Base-by-base conservation (phyloP, 2,888 invertebrate species). In the Ligdia adustata region DNA sequence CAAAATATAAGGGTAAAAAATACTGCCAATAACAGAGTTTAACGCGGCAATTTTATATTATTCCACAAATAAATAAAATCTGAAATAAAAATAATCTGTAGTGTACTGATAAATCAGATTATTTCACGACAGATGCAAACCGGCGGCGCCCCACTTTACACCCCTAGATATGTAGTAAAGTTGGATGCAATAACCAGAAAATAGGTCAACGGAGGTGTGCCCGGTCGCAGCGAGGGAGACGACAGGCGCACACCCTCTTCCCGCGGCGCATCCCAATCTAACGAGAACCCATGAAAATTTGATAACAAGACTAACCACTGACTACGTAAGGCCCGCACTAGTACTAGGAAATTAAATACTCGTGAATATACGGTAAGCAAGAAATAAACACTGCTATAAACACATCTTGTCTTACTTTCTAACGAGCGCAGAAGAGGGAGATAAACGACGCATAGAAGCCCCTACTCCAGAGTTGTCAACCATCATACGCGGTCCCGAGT, bases 141-240 rank as follows among this genome's bases (percentile, higher is more conserved):
- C 79, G 75, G 71, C 75, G 77, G 74, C 73, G 79, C 69, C 82
- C 87, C 75, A 83, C 64, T 80, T 85, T 76, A 72, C 78, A 81
- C 75, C 82, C 82, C 66, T 70, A 82, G 80, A 82, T 82, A 85
- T 85, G 87, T 88, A 88, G 80, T 79, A 81, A 84, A 78, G 75
- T 80, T 75, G 79, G 74, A 89, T 88, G 88, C 88, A 90, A 76
- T 86, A 89, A 76, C 79, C 84, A 85, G 90, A 86, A 90, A 84
- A 89, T 90, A 89, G 90, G 90, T 90, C 90, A 90, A 75, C 79
- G 79, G 86, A 88, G 89, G 89, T 88, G 88, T 83, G 89, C 85
- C 88, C 82, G 79, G 79, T 71, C 80, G 68, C 75, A 75, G 72
- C 73, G 79, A 80, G 68, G 76, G 81, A 80, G 79, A 82, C 77